phyloP scores from a whole-genome alignment of 2,113 vertebrate genomes.

The Cyanoliseus patagonus region DNA sequence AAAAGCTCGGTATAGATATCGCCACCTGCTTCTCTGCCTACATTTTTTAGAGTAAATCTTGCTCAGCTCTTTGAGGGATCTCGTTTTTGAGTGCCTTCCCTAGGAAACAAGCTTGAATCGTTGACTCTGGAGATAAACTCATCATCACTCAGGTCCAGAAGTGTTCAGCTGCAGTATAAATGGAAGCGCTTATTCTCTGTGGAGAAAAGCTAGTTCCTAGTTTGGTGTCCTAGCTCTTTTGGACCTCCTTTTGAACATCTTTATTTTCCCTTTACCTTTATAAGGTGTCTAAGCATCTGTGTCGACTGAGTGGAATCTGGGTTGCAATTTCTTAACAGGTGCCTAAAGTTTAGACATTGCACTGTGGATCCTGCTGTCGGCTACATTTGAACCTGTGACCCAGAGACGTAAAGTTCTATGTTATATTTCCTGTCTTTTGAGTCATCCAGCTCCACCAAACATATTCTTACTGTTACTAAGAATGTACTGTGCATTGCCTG shows the following conservation, averaged over 20 bases:
- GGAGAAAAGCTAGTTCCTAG: not conserved
- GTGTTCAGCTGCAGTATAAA: not conserved
- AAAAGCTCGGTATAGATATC: not conserved
- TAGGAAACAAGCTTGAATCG: not conserved
- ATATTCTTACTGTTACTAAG: not conserved
- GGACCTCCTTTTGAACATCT: not conserved
- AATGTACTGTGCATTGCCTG: not conserved
- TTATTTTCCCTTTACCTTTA: not conserved
- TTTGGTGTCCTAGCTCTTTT: not conserved
- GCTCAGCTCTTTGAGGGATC: not conserved
- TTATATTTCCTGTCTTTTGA: conserved; percentile 1
- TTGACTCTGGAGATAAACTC: not conserved
- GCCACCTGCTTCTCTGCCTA: not conserved
- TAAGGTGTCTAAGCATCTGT: not conserved
- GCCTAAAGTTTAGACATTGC: not conserved
- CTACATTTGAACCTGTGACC: not conserved
- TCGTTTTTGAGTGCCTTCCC: not conserved
- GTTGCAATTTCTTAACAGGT: not conserved
- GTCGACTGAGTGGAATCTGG: not conserved
- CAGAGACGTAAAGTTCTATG: not conserved
- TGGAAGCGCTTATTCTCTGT: not conserved
- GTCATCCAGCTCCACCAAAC: not conserved
- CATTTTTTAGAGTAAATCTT: not conserved
- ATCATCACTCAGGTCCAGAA: not conserved
- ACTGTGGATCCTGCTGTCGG: not conserved